phyloP scores from a whole-genome alignment of 2,797 vertebrate genomes.

The Macropus fuliginosus region DNA sequence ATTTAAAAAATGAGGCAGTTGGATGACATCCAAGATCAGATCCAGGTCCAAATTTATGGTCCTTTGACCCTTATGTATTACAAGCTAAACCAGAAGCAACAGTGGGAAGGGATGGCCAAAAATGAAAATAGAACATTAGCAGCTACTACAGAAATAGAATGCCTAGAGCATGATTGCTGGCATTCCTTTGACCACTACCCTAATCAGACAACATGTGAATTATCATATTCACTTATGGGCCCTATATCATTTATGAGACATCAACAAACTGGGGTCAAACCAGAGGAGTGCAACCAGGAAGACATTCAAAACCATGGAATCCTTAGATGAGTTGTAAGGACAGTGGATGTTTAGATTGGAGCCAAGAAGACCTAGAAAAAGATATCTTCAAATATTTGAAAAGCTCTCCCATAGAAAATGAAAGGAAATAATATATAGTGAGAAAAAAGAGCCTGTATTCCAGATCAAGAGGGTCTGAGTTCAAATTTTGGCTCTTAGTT shows the following conservation, averaged over 20 bases:
- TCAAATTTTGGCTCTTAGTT: not conserved
- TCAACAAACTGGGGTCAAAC: not conserved
- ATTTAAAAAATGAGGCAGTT: not conserved
- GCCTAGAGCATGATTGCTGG: not conserved
- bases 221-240: not conserved
- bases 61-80: not conserved
- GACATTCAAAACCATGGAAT: not conserved
- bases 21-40: not conserved
- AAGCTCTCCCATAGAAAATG: not conserved
- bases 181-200: not conserved
- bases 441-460: not conserved
- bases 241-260: not conserved
- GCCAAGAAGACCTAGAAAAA: not conserved
- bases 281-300: not conserved
- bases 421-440: not conserved
- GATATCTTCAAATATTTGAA: not conserved
- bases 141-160: not conserved
- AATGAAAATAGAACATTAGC: not conserved
- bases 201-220: not conserved
- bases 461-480: not conserved
- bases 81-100: not conserved
- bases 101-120: not conserved
- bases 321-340: not conserved
- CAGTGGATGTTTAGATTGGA: too few species aligned
- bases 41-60: not conserved